Percentiles rank a stretch among this genome's conserved stretches.
Evolutionary conservation across 2,113 vertebrate species (phyloP).

Genomic region (Anguilla rostrata): DNA sequence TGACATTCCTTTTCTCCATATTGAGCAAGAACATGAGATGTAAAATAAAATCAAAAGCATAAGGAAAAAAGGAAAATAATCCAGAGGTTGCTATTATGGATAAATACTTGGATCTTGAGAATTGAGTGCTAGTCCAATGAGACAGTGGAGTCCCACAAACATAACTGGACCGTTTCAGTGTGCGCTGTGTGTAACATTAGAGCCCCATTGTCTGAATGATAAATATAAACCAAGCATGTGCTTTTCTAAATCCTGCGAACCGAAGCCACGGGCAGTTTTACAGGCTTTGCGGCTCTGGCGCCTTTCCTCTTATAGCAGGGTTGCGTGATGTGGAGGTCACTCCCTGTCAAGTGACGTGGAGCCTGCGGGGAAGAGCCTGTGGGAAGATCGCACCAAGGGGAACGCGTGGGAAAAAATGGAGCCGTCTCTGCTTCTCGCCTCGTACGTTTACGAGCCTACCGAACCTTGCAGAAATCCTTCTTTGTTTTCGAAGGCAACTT

Average conservation of each 20-base stretch:
- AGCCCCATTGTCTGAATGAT: conserved; percentile 1
- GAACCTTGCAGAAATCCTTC: conserved; percentile 32
- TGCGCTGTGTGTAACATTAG: background rate
- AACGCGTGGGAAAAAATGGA: conserved; percentile 16
- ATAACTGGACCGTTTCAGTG: background rate
- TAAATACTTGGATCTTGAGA: background rate
- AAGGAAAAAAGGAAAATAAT: background rate
- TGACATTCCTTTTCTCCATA: conserved; percentile 2
- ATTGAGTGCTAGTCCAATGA: background rate
- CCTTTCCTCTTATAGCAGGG: conserved; percentile 56
- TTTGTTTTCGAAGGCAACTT: background rate
- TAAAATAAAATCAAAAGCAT: background rate
- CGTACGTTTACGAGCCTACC: conserved; percentile 36
- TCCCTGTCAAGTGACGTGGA: background rate
- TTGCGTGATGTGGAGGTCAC: conserved; percentile 51
- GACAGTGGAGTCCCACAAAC: background rate
- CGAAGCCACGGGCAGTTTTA: background rate
- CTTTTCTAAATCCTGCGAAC: background rate
- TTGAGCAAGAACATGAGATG: background rate
- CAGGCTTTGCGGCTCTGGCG: conserved; percentile 52
- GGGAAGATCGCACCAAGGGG: conserved; percentile 33
- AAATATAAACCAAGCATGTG: background rate
- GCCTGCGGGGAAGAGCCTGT: conserved; percentile 32
- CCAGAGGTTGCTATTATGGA: background rate
- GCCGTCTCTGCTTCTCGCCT: background rate